phyloP scores from a whole-genome alignment of 2,113 vertebrate genomes.

The Lontra canadensis region DNA sequence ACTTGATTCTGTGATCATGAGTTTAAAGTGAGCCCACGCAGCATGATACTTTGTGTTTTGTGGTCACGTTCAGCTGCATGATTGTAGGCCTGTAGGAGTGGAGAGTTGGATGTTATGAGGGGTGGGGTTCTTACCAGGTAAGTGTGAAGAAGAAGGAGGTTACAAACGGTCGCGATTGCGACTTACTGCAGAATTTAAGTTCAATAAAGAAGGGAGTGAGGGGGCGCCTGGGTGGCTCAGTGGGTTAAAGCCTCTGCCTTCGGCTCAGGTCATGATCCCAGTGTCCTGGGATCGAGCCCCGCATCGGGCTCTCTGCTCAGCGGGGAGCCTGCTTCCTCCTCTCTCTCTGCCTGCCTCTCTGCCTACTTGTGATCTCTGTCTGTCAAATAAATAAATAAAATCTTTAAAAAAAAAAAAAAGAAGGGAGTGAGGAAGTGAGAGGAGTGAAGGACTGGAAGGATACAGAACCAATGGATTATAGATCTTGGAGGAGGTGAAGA shows the following conservation, averaged over 20 bases:
- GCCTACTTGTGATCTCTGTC: too few relatives aligned
- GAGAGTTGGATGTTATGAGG: not conserved
- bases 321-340: too few relatives aligned
- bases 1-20: not conserved
- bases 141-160: not conserved
- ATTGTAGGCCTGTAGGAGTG: not conserved
- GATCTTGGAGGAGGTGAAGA: not conserved
- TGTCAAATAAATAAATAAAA: too few relatives aligned
- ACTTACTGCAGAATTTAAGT: not conserved
- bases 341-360: too few relatives aligned
- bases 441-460: not conserved
- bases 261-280: too few relatives aligned
- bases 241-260: too few relatives aligned
- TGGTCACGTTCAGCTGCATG: not conserved
- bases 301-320: too few relatives aligned
- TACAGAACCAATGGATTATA: not conserved
- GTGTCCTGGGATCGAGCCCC: too few relatives aligned
- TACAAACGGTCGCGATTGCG: not conserved
- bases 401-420: too few relatives aligned
- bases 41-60: not conserved
- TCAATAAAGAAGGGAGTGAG: not conserved
- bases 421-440: not conserved
- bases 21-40: not conserved
- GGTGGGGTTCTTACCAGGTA: not conserved
- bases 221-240: too few relatives aligned